Base-by-base conservation (phyloP, 2,113 vertebrate genomes). In the Brachyhypopomus occidentalis region DNA sequence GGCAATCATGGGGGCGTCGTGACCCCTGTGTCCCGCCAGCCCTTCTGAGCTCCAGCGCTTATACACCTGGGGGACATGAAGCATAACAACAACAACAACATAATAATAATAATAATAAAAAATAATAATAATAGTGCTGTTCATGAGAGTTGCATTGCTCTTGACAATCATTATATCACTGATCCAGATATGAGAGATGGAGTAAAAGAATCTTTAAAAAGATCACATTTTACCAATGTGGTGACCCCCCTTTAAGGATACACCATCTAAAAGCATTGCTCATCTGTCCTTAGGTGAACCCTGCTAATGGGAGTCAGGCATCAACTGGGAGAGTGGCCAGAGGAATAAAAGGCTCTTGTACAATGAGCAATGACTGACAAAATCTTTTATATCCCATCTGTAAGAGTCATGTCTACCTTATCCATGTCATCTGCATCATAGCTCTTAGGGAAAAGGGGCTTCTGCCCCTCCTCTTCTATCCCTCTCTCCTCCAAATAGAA, bases 1-100 rank as follows among this genome's bases (percentile, higher is more conserved):
- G 2, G 97, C 98, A 0, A 99, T 98, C 98, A 99, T 99, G 36
- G 98, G 97, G 2, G 97, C 95, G 0, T 99, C 98, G 0, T 99
- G 98, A 22, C 98, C 98, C 80, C 96, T 92, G 0, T 94, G 91
- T 0, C 98, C 97, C 0, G 95, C 94, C 0, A 95, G 90, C 9
- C 98, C 97, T 77, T 99, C 98, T 0, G 98, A 98, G 85, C 98
- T 99, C 98, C 98, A 99, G 6, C 92, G 93, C 87, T 92, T 93
- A 78, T 99, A 99, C 0, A 94, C 90, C 98, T 99, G 89, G 72
- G 22, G 20, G 30, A 34, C 55, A 62, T 22, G 1, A 4, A 30
- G 56, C 55, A 12, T n/a, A 30, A 30, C 30, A 30, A 30, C 30
- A 30, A 30, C n/a, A 30, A 30, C 3, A 30, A 30, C 3, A 30